Conservation (phyloP, 2,113 vertebrate species). For the Neodontobutis hainanensis region DNA sequence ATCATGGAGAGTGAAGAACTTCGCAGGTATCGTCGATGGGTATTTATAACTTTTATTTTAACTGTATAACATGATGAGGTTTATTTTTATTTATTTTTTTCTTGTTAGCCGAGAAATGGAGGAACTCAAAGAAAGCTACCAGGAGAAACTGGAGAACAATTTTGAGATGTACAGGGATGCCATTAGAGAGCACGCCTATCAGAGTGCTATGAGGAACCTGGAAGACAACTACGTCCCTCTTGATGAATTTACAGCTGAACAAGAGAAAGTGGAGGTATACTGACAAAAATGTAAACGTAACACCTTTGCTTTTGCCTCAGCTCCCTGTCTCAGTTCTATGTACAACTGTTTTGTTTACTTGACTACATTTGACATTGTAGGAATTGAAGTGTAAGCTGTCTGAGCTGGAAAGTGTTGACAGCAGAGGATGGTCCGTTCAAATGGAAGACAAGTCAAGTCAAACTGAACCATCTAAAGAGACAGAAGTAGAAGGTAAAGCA, state of each 20-base stretch:
- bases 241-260: conserved; percentile 84
- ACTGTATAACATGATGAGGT: no score
- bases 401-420: conserved; percentile 48
- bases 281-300: no score
- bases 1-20: conserved; percentile 85
- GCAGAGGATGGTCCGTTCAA: not conserved
- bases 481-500: conserved; percentile 34
- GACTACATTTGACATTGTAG: conserved; percentile 33
- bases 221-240: conserved; percentile 85
- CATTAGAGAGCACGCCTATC: conserved; percentile 87
- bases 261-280: conserved; percentile 84
- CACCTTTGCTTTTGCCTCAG: no score
- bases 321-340: no score
- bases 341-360: not conserved
- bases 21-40: conserved; percentile 69
- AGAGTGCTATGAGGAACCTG: conserved; percentile 84
- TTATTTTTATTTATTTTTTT: no score
- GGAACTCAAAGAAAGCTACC: conserved; percentile 85
- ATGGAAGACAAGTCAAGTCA: conserved; percentile 41
- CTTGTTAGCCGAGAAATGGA: conserved; percentile 82
- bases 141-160: conserved; percentile 87
- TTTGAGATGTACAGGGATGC: conserved; percentile 92
- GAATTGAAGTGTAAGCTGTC: conserved; percentile 64
- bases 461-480: conserved; percentile 27
- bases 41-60: no score